Percentiles rank a stretch among this genome's conserved stretches.
Evolutionary conservation across 2,888 invertebrate genomes (phyloP).

Genomic region (Coelogynopora nodosa): DNA sequence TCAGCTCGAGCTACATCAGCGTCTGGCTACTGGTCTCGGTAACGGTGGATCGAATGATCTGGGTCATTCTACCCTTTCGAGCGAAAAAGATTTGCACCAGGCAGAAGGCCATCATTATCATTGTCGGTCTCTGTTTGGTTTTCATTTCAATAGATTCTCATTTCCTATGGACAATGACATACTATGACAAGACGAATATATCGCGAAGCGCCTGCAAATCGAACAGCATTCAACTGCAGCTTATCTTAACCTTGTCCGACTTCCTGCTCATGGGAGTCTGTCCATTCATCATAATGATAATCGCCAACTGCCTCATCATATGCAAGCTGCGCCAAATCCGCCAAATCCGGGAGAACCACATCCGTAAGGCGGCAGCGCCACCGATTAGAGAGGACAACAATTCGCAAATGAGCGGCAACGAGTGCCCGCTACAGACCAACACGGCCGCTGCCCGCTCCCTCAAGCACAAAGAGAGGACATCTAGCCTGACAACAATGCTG

Average conservation of each 20-base stretch:
- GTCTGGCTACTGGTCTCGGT: constrained; percentile 41
- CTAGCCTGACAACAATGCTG: constrained; percentile 41
- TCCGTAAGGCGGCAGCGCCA: not conserved
- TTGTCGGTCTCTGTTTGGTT: not conserved
- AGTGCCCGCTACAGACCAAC: not conserved
- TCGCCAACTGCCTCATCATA: constrained; percentile 37
- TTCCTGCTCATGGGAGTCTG: constrained; percentile 34
- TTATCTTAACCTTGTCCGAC: not conserved
- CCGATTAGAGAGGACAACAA: not conserved
- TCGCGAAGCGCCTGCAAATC: not conserved
- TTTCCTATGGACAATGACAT: constrained; percentile 12
- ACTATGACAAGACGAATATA: not conserved
- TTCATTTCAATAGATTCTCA: constrained; percentile 32
- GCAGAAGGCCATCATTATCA: constrained; percentile 35
- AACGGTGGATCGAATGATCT: constrained; percentile 39
- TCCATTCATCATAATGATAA: constrained; percentile 36
- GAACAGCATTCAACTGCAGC: not conserved
- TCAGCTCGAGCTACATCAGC: constrained; percentile 33
- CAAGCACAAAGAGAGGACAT: constrained; percentile 20
- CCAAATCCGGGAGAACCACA: constrained; percentile 35
- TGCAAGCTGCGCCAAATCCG: constrained; percentile 34
- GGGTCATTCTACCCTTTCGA: constrained; percentile 42
- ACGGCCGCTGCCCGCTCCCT: not conserved
- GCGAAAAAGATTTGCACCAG: constrained; percentile 39
- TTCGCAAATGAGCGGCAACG: not conserved